These are phyloP conservation scores for Oligia latruncula DNA, from an alignment of 2,888 invertebrate species.

Conservation along the genomic window DNA sequence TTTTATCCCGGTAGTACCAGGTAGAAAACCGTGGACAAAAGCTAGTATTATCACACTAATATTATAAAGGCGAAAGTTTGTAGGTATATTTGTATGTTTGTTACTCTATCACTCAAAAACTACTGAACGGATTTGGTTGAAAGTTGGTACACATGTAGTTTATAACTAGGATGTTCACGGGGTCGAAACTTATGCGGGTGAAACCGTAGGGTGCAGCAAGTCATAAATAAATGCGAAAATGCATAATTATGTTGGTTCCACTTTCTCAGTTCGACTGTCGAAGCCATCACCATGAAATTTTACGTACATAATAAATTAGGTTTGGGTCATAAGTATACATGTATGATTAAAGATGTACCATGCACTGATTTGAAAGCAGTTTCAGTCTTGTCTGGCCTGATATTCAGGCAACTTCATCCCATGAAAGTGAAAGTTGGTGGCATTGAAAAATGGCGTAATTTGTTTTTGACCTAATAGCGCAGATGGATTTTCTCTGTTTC, in stretches of 20 bases:
- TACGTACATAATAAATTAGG: constrained; percentile 14
- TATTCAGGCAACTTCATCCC: background rate
- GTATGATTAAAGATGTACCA: too few relatives aligned
- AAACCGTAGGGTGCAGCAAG: too few relatives aligned
- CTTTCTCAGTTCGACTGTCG: constrained; percentile 21
- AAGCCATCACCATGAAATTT: constrained; percentile 14
- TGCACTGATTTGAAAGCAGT: background rate
- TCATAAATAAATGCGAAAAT: constrained; percentile 23
- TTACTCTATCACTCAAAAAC: too few relatives aligned
- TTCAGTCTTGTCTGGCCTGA: background rate
- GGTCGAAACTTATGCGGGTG: too few relatives aligned
- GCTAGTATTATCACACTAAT: background rate
- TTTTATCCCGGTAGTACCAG: background rate
- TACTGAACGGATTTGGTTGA: too few relatives aligned
- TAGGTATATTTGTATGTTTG: too few relatives aligned
- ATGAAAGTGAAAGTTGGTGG: background rate
- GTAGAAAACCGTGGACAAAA: too few relatives aligned
- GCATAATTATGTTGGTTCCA: background rate
- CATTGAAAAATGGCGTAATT: background rate
- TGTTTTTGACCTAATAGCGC: background rate
- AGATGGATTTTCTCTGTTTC: background rate
- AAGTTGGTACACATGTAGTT: too few relatives aligned
- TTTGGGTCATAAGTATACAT: background rate
- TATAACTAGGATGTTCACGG: too few relatives aligned
- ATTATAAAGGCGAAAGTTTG: too few relatives aligned